Conservation (phyloP, 1,140 invertebrate species). For the Leptinotarsa defecta region DNA sequence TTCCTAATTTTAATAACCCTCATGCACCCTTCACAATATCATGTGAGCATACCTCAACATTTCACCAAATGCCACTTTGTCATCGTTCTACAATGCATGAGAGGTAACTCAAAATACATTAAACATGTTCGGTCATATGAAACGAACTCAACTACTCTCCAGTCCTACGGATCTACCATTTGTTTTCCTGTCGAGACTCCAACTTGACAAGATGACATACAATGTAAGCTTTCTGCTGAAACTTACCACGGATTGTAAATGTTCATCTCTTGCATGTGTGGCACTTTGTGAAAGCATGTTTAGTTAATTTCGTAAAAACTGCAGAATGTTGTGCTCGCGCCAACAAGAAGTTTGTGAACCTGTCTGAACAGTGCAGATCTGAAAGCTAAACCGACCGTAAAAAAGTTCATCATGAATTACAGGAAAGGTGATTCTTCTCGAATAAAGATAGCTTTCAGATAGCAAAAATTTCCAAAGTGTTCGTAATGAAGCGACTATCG, state of each 20-base stretch:
- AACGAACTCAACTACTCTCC: not conserved
- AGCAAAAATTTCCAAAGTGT: too few species aligned
- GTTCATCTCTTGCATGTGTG: not conserved
- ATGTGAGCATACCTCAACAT: not conserved
- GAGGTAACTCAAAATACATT: not conserved
- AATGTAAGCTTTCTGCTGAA: not conserved
- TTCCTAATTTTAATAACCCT: too few species aligned
- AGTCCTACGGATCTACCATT: not conserved
- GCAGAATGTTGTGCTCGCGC: not conserved
- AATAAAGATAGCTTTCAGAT: too few species aligned
- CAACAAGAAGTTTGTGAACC: not conserved
- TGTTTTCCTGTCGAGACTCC: not conserved
- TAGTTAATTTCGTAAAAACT: conserved; percentile 6
- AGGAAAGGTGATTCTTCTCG: too few species aligned
- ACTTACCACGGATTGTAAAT: not conserved
- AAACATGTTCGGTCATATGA: not conserved
- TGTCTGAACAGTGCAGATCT: not conserved
- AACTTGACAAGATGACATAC: conserved; percentile 6
- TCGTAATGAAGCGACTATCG: too few species aligned
- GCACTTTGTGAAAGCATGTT: not conserved
- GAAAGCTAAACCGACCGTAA: too few species aligned
- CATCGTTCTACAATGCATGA: not conserved
- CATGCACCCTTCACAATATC: too few species aligned
- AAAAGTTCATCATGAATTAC: too few species aligned
- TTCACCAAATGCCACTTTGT: not conserved